Percentiles rank a stretch among this genome's conserved stretches.
Conservation (phyloP, 2,113 vertebrate genomes). For the Sylvietta virens region DNA sequence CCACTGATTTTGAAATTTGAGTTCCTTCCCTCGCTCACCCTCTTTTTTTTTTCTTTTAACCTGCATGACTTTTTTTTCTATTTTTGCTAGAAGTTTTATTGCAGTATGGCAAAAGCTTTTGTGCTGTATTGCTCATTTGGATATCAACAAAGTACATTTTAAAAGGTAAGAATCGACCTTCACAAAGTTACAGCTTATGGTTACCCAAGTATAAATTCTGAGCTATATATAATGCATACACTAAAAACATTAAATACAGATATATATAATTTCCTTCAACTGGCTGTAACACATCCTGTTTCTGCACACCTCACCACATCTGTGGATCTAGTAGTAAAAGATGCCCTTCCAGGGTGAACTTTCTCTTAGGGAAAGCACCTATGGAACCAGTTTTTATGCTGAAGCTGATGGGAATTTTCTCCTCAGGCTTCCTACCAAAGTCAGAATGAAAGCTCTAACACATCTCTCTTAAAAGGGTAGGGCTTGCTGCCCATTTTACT, state of each 20-base stretch:
- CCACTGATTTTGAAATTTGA: background rate
- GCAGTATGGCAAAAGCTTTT: background rate
- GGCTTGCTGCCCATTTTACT: background rate
- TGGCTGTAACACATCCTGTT: background rate
- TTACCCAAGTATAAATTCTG: background rate
- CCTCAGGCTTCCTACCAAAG: background rate
- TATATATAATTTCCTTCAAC: background rate
- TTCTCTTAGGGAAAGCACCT: background rate
- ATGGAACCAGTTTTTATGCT: background rate
- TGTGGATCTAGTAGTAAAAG: background rate
- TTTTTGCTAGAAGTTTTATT: background rate
- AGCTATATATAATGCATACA: background rate
- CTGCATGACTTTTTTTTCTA: background rate
- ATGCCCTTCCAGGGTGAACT: background rate
- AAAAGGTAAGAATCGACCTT: background rate
- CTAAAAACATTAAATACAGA: background rate
- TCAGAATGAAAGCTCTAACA: background rate
- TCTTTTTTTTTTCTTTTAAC: background rate
- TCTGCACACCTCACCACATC: background rate
- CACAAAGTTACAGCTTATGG: background rate
- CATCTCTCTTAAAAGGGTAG: background rate
- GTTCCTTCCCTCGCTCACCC: background rate
- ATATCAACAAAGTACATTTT: background rate
- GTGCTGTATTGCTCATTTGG: background rate
- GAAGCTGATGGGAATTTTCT: background rate